These are phyloP conservation scores for Rafetus swinhoei DNA, from an alignment of 2,113 vertebrate species.

Conservation along the genomic window DNA sequence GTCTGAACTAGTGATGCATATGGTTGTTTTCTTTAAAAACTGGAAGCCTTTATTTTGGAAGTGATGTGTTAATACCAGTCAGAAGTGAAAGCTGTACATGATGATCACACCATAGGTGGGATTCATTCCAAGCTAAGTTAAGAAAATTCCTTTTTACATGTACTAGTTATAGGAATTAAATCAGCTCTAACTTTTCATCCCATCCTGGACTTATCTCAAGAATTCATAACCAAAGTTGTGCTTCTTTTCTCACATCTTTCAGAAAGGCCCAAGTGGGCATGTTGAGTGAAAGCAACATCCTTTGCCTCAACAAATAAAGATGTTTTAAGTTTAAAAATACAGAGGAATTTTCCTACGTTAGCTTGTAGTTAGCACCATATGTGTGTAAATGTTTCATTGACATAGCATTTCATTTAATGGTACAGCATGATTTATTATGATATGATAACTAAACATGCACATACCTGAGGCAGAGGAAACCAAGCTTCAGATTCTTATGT, in stretches of 20 bases:
- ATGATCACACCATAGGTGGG: not conserved
- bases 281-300: not conserved
- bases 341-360: not conserved
- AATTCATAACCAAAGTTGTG: not conserved
- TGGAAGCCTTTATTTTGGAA: not conserved
- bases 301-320: not conserved
- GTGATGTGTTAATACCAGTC: not conserved
- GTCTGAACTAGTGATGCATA: not conserved
- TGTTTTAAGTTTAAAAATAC: not conserved
- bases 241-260: not conserved
- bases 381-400: not conserved
- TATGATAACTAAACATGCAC: not conserved
- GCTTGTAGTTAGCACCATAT: not conserved
- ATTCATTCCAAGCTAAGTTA: not conserved
- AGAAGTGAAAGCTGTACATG: not conserved
- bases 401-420: not conserved
- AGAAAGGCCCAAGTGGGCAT: too few relatives aligned
- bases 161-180: not conserved
- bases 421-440: not conserved
- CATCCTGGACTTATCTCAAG: not conserved
- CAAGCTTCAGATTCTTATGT: not conserved
- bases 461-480: not conserved
- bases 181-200: not conserved
- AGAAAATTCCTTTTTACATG: not conserved
- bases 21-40: not conserved